These are phyloP conservation scores for Todiramphus saurophagus DNA, from an alignment of 2,113 vertebrate species.

Conservation along the genomic window DNA sequence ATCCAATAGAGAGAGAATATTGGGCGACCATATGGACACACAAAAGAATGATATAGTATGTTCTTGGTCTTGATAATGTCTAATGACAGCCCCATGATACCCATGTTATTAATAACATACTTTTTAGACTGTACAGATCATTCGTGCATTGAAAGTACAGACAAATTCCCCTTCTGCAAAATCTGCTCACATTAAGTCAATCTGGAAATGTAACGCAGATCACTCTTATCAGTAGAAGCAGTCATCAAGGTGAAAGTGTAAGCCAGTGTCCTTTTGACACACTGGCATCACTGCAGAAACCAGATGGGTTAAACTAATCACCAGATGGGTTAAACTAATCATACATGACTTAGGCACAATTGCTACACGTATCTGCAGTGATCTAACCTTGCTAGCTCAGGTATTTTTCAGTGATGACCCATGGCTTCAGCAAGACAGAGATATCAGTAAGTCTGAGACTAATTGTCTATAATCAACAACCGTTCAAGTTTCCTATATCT, in stretches of 20 bases:
- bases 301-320: background rate
- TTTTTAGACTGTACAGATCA: background rate
- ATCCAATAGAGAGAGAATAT: slow-evolving; percentile 1
- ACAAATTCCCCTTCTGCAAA: background rate
- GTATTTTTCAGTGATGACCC: background rate
- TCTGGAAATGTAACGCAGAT: background rate
- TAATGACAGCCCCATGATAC: background rate
- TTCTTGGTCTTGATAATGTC: slow-evolving; percentile 9
- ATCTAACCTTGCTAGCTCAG: background rate
- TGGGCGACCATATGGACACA: slow-evolving; percentile 17
- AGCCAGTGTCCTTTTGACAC: background rate
- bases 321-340: background rate
- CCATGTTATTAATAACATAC: background rate
- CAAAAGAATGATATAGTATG: slow-evolving; percentile 31
- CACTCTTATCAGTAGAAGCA: background rate
- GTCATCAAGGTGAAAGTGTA: background rate
- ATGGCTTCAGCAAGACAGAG: background rate
- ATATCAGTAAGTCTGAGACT: background rate
- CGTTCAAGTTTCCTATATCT: background rate
- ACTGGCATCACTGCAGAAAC: background rate
- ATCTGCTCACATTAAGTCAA: background rate
- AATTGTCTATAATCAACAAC: background rate
- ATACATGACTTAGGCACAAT: background rate
- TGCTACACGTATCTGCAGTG: background rate
- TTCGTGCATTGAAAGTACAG: background rate